A percentile compares a stretch with the other conserved stretches of the same genome.
Evolutionary conservation across 2,888 invertebrate species (phyloP).

Genomic region (Pheosia tremula): DNA sequence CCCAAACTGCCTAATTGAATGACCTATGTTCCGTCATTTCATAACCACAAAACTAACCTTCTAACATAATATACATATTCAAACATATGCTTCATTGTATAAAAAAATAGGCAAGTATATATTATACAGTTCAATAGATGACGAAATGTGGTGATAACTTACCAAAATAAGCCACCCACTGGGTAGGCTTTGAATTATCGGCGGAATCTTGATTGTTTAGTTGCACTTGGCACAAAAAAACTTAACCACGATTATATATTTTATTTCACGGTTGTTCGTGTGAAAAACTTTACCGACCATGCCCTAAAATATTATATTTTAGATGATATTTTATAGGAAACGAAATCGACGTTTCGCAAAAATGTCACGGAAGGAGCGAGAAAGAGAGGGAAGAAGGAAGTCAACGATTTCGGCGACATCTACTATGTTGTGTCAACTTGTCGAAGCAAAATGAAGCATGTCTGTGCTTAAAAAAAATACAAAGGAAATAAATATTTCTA

Average conservation of each 20-base stretch:
- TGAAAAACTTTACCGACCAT: slow-evolving; percentile 79
- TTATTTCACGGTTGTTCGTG: slow-evolving; percentile 72
- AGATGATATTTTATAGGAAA: slow-evolving; percentile 64
- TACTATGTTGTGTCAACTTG: slow-evolving; percentile 43
- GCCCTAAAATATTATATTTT: slow-evolving; percentile 72
- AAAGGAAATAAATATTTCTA: neutral
- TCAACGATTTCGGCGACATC: slow-evolving; percentile 54
- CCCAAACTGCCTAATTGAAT: slow-evolving; percentile 11
- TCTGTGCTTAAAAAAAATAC: slow-evolving; percentile 37
- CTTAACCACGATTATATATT: slow-evolving; percentile 75
- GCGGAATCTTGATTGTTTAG: slow-evolving; percentile 92
- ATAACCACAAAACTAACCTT: neutral
- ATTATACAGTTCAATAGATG: slow-evolving; percentile 19
- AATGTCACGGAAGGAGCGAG: slow-evolving; percentile 75
- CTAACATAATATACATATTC: neutral
- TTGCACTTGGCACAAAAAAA: slow-evolving; percentile 84
- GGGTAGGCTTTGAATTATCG: slow-evolving; percentile 91
- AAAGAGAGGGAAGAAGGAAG: slow-evolving; percentile 43
- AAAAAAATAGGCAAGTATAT: neutral
- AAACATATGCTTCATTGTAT: neutral
- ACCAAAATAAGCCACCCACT: slow-evolving; percentile 92
- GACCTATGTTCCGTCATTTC: neutral
- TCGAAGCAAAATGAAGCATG: slow-evolving; percentile 66
- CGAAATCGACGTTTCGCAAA: slow-evolving; percentile 69
- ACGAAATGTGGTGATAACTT: slow-evolving; percentile 56